Conservation (phyloP, 2,888 invertebrate species). For the Hermaeophaga mercurialis region DNA sequence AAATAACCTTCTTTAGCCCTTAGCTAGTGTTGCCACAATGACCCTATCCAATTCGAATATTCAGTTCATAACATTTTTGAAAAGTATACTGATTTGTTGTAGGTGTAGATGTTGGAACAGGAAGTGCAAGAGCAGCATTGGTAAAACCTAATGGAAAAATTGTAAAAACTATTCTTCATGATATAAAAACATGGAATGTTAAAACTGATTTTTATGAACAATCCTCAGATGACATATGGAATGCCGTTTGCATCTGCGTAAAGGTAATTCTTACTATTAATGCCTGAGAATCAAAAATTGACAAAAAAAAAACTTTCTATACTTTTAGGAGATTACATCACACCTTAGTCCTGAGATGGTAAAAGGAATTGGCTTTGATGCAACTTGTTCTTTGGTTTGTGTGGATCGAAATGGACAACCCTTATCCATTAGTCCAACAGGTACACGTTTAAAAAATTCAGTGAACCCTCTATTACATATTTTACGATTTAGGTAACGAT, state of each 20-base stretch:
- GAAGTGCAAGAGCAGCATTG: slow-evolving; percentile 85
- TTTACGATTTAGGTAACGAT: slow-evolving; percentile 61
- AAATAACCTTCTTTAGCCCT: too few species aligned
- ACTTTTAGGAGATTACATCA: slow-evolving; percentile 15
- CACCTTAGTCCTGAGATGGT: slow-evolving; percentile 60
- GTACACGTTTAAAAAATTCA: slow-evolving; percentile 42
- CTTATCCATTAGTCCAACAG: slow-evolving; percentile 70
- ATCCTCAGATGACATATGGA: slow-evolving; percentile 89
- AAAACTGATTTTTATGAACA: slow-evolving; percentile 83
- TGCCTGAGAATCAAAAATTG: too few species aligned
- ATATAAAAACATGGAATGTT: slow-evolving; percentile 75
- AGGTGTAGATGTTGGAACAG: slow-evolving; percentile 93
- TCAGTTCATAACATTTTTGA: too few species aligned
- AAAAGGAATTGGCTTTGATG: slow-evolving; percentile 91
- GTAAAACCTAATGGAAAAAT: slow-evolving; percentile 73
- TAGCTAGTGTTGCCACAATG: too few species aligned
- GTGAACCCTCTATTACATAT: too few species aligned
- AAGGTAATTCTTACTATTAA: too few species aligned
- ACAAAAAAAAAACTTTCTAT: too few species aligned
- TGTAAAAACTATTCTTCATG: slow-evolving; percentile 64
- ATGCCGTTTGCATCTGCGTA: slow-evolving; percentile 71
- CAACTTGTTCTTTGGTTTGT: slow-evolving; percentile 92
- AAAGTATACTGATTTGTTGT: too few species aligned
- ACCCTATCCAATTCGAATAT: too few species aligned
- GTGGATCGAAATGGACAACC: slow-evolving; percentile 73